Evolutionary conservation across 1,140 invertebrate species (phyloP).

Genomic region (Globodera rostochiensis): DNA sequence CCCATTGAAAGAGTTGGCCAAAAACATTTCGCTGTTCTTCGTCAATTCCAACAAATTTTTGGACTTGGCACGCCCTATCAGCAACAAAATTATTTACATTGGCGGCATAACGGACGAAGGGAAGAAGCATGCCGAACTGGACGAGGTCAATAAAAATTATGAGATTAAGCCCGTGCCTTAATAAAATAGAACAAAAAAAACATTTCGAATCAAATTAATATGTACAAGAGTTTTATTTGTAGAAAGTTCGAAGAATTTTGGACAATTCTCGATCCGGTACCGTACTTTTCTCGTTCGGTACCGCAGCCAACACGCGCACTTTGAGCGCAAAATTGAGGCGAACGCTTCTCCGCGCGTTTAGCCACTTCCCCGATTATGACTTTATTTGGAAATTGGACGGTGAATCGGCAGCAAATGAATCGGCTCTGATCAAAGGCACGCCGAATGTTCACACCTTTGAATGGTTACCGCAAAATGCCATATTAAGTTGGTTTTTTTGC

Average conservation of each 20-base stretch:
- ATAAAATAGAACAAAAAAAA: background rate
- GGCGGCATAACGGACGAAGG: slow-evolving; percentile 41
- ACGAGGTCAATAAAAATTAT: slow-evolving; percentile 2
- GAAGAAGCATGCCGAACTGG: background rate
- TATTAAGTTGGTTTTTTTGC: slow-evolving; percentile 68
- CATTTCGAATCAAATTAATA: background rate
- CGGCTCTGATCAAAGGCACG: slow-evolving; percentile 25
- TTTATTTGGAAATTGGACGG: slow-evolving; percentile 54
- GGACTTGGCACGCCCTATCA: slow-evolving; percentile 47
- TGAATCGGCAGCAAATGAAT: slow-evolving; percentile 33
- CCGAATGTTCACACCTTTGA: slow-evolving; percentile 66
- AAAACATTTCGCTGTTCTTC: slow-evolving; percentile 45
- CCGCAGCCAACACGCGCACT: slow-evolving; percentile 42
- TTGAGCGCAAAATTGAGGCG: slow-evolving; percentile 30
- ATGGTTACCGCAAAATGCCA: slow-evolving; percentile 76
- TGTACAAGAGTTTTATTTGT: slow-evolving; percentile 9
- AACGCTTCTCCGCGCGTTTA: slow-evolving; percentile 46
- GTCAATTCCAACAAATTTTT: slow-evolving; percentile 45
- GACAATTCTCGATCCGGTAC: slow-evolving; percentile 35
- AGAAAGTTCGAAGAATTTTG: slow-evolving; percentile 33
- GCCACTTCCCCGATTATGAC: slow-evolving; percentile 45
- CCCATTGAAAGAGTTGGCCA: slow-evolving; percentile 23
- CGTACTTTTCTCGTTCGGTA: slow-evolving; percentile 48
- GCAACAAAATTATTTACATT: slow-evolving; percentile 50
- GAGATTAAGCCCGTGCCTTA: no score